A percentile compares a stretch with the other conserved stretches of the same genome.
Evolutionary conservation across 2,888 invertebrate genomes (phyloP).

Genomic region (Nyleta sp.): DNA sequence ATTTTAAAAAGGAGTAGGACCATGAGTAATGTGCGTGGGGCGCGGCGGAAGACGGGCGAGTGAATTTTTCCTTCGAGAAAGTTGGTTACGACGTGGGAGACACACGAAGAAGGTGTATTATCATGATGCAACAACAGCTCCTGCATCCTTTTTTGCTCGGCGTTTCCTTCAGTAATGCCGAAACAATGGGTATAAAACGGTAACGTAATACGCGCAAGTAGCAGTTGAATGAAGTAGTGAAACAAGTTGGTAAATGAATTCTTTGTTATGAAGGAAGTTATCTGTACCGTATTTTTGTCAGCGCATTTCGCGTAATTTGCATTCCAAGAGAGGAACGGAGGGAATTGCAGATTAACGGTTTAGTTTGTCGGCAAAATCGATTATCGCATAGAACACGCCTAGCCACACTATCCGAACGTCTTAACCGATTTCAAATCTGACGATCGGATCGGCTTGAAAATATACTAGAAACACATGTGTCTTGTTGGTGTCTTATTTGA

Average conservation of each 20-base stretch:
- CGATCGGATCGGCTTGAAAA: no score
- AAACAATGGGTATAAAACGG: constrained; percentile 53
- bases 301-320: constrained; percentile 27
- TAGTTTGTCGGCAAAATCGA: no score
- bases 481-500: no score
- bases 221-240: constrained; percentile 38
- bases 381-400: no score
- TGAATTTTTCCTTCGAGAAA: constrained; percentile 47
- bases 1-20: constrained; percentile 23
- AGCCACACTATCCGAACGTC: no score
- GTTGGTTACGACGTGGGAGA: constrained; percentile 40
- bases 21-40: constrained; percentile 17
- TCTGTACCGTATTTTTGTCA: constrained; percentile 34
- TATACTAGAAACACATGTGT: no score
- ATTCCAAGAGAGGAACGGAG: background rate
- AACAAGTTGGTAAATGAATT: constrained; percentile 58
- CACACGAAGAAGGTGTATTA: constrained; percentile 42
- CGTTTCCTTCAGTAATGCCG: constrained; percentile 45
- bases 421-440: no score
- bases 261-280: constrained; percentile 28
- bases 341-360: background rate
- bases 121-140: constrained; percentile 39
- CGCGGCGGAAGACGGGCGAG: background rate
- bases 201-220: constrained; percentile 50
- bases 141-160: constrained; percentile 23